These are phyloP conservation scores for Macrotis lagotis DNA, from an alignment of 2,113 vertebrate species.

Conservation along the genomic window DNA sequence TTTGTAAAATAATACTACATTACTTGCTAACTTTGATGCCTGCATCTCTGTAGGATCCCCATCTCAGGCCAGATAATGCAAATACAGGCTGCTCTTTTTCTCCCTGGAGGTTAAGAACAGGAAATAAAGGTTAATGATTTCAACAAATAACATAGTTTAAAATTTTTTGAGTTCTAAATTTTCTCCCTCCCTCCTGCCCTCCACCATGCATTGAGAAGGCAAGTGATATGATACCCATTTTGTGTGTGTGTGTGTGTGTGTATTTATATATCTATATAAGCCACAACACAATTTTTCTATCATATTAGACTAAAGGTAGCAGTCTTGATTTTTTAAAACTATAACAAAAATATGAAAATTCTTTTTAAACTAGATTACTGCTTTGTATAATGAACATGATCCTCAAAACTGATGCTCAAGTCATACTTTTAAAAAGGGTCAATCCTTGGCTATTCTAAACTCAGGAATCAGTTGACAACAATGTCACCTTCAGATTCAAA, in stretches of 20 bases:
- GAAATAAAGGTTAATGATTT: background rate
- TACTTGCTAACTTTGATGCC: slow-evolving; percentile 93
- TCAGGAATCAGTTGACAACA: slow-evolving; percentile 15
- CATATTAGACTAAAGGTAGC: background rate
- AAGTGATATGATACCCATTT: background rate
- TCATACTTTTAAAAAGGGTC: background rate
- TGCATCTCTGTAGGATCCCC: slow-evolving; percentile 96
- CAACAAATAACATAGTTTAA: slow-evolving; percentile 4
- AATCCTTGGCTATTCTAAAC: background rate
- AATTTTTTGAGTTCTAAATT: background rate
- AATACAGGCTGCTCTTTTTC: slow-evolving; percentile 96
- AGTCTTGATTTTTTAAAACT: background rate
- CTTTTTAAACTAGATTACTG: background rate
- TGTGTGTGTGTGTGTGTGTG: too few relatives aligned
- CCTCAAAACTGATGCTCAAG: background rate
- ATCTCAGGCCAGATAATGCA: slow-evolving; percentile 93
- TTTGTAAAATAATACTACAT: slow-evolving; percentile 60
- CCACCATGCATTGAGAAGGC: background rate
- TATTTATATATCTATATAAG: background rate
- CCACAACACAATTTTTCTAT: background rate
- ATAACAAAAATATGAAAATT: slow-evolving; percentile 35
- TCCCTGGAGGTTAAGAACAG: slow-evolving; percentile 85
- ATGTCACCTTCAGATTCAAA: background rate
- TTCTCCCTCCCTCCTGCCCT: background rate
- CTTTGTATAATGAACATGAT: background rate